A percentile compares a stretch with the other conserved stretches of the same genome.
Evolutionary conservation across 2,797 vertebrate species (phyloP).

Genomic region (Parauchenoglanis ngamensis): DNA sequence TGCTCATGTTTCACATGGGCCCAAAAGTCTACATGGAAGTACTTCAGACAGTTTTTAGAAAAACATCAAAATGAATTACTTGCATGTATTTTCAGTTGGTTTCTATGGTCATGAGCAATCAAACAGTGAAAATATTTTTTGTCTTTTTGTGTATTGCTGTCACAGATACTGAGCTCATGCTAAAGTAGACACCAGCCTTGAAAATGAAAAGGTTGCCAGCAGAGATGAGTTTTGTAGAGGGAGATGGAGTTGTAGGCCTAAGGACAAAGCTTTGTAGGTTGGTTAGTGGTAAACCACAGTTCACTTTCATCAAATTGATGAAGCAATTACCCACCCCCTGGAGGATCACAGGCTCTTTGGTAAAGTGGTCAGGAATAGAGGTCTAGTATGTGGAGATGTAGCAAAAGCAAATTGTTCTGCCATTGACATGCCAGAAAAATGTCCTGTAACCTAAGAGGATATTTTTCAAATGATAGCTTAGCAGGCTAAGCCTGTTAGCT

Average conservation of each 20-base stretch:
- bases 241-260: constrained; percentile 9
- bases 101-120: neutral
- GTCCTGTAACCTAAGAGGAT: neutral
- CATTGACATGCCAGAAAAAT: neutral
- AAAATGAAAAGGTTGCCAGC: constrained; percentile 18
- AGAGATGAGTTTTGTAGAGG: constrained; percentile 13
- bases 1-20: constrained; percentile 25
- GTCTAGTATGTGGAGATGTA: neutral
- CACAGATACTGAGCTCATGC: constrained; percentile 2
- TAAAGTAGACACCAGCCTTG: constrained; percentile 1
- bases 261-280: constrained; percentile 15
- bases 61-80: neutral
- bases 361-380: neutral
- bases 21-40: neutral
- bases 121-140: neutral
- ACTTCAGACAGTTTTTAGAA: neutral
- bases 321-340: constrained; percentile 18
- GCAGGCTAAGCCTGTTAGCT: neutral
- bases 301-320: constrained; percentile 25
- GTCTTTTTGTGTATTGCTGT: neutral
- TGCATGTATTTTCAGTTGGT: neutral
- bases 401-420: neutral
- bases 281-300: constrained; percentile 33
- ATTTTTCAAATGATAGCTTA: constrained; percentile 5
- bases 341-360: constrained; percentile 1